Percentiles rank a stretch among this genome's conserved stretches.
Conservation (phyloP, 2,888 invertebrate genomes). For the Microchrysa polita region DNA sequence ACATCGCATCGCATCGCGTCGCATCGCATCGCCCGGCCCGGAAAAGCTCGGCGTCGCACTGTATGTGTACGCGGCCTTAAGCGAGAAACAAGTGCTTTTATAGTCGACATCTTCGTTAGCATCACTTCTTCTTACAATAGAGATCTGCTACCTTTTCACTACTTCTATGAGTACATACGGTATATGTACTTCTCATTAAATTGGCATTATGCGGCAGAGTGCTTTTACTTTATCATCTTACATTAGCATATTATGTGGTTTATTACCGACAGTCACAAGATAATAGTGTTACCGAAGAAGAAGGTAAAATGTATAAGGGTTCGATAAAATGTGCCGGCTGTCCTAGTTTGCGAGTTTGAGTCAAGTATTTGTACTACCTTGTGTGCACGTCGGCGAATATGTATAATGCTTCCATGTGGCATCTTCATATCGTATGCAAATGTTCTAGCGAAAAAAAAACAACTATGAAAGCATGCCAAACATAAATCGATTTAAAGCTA, state of each 20-base stretch:
- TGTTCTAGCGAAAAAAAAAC: neutral
- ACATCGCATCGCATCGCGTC: no score
- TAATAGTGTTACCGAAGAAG: constrained; percentile 29
- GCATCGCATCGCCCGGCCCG: no score
- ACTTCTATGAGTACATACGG: no score
- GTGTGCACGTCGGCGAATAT: neutral
- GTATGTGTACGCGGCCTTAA: no score
- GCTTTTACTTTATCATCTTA: constrained; percentile 39
- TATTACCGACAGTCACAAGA: constrained; percentile 43
- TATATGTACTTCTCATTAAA: constrained; percentile 43
- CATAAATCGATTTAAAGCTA: constrained; percentile 36
- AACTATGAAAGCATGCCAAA: neutral
- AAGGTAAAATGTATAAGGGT: constrained; percentile 32
- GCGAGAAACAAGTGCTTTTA: constrained; percentile 30
- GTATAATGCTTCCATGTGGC: neutral
- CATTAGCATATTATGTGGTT: constrained; percentile 45
- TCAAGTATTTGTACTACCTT: no score
- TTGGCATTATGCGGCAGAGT: constrained; percentile 44
- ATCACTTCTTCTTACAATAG: neutral
- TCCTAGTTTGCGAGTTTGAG: neutral
- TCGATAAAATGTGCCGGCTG: constrained; percentile 20
- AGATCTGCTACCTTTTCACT: neutral
- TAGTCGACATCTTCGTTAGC: constrained; percentile 28
- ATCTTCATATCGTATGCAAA: constrained; percentile 4
- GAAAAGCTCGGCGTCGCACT: no score